Evolutionary conservation across 2,113 vertebrate genomes (phyloP).

Genomic region (Hemibagrus wyckioides): DNA sequence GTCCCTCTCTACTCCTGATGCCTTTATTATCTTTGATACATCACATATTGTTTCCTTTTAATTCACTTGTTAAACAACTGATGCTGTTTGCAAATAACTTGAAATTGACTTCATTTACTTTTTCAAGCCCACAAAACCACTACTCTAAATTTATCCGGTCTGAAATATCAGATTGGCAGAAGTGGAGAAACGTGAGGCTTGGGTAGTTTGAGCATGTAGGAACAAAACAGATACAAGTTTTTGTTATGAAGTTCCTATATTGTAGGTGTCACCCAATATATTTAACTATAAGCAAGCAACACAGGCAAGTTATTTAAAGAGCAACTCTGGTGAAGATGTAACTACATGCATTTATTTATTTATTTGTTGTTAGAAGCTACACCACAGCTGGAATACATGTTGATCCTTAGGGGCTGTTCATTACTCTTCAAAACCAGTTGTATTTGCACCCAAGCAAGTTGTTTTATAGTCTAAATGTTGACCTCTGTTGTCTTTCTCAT

Average conservation of each 20-base stretch:
- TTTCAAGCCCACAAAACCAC: neutral
- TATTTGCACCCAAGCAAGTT: neutral
- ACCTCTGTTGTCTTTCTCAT: neutral
- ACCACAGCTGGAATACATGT: neutral
- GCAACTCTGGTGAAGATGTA: no score
- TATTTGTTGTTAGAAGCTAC: neutral
- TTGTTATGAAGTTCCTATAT: neutral
- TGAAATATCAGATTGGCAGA: neutral
- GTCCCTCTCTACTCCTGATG: neutral
- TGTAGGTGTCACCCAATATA: neutral
- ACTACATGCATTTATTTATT: neutral
- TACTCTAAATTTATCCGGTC: slow-evolving; percentile 17
- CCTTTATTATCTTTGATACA: neutral
- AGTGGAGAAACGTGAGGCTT: neutral
- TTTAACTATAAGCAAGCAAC: no score
- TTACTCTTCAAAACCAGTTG: neutral
- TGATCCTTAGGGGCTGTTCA: neutral
- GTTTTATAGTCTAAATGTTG: neutral
- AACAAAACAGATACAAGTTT: neutral
- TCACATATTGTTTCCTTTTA: neutral
- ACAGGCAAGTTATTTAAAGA: neutral
- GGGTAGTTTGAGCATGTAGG: neutral
- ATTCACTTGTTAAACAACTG: neutral
- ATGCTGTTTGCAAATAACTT: neutral
- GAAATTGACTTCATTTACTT: neutral